Evolutionary conservation across 2,888 invertebrate genomes (phyloP), one percentile per base, ranked within the genome.

Genomic region (Drosophila leonis): DNA sequence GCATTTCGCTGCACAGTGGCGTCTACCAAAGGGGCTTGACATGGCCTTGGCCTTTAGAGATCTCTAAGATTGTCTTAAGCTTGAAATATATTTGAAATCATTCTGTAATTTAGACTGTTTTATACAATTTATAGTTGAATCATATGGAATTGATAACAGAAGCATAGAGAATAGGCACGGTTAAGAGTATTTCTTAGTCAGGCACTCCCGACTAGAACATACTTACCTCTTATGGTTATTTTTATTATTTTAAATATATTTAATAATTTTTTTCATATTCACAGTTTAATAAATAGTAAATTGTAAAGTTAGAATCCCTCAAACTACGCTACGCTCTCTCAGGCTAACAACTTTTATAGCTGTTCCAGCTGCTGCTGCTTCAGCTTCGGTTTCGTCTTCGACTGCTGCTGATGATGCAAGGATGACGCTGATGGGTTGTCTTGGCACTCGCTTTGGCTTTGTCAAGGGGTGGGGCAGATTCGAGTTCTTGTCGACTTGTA

Each of bases 371-470:
- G 44, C 57, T 68, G 60, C 41, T 41, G 9, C 41, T 20, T 10
- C 18, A 1, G 35, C 39, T 18, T 31, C 29, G n/a, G 7, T 39
- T 39, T 4, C 39, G n/a, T 12, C 46, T 64, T n/a, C 24, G 13
- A 39, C 48, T 41, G 39, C 51, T 82, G 79, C 76, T 65, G 80
- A 74, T 86, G 82, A 88, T 85, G 88, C 83, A 77, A 79, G 86
- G 77, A 81, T 85, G 84, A 85, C 88, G 83, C 77, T 85, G 88
- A 84, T 85, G 88, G 54, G 33, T 75, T 66, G 51, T 51, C 75
- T 65, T 70, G 62, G 62, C 41, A 31, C 41, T 54, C 39, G 54
- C 27, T 2, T n/a, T 64, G 54, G 66, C 33, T 39, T 56, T 73
- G 73, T 65, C 60, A 56, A 65, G 79, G 57, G 62, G 66, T 0